A percentile compares a stretch with the other conserved stretches of the same genome.
Conservation (phyloP, 2,797 vertebrate genomes). For the Nannoperca australis region DNA sequence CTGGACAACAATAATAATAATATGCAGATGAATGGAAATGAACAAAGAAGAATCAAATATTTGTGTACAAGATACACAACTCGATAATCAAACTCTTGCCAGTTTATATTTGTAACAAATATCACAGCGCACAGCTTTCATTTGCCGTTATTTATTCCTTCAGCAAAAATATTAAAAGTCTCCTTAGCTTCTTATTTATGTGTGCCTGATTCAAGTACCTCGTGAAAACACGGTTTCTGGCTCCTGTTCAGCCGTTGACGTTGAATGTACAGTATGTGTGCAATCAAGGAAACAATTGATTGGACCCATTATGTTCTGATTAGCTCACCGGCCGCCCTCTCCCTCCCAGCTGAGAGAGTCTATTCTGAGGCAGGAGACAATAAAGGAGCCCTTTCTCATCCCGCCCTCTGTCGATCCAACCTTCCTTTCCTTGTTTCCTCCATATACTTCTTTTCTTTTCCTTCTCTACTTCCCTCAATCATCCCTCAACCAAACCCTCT, state of each 20-base stretch:
- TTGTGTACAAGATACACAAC: neutral
- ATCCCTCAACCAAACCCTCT: neutral
- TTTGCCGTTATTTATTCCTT: slow-evolving; percentile 1
- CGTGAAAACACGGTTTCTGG: slow-evolving; percentile 25
- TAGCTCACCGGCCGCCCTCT: slow-evolving; percentile 26
- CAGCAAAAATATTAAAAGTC: neutral
- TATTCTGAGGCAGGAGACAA: slow-evolving; percentile 65
- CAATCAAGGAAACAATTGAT: slow-evolving; percentile 77
- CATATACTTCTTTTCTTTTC: neutral
- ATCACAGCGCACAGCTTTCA: too few species aligned
- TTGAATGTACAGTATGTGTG: slow-evolving; percentile 47
- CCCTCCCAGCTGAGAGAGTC: slow-evolving; percentile 44
- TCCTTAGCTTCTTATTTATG: neutral
- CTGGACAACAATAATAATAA: neutral
- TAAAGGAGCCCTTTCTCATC: slow-evolving; percentile 44
- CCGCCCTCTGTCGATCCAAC: neutral
- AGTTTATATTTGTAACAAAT: neutral
- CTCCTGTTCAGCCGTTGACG: slow-evolving; percentile 38
- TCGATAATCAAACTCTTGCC: too few species aligned
- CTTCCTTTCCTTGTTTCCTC: slow-evolving; percentile 14
- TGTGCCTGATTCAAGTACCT: neutral
- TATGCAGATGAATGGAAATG: neutral
- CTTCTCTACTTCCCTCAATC: neutral
- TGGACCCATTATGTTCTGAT: slow-evolving; percentile 61
- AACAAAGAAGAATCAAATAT: neutral